Evolutionary conservation across 2,797 vertebrate species (phyloP).

Genomic region (Pelodytes ibericus): DNA sequence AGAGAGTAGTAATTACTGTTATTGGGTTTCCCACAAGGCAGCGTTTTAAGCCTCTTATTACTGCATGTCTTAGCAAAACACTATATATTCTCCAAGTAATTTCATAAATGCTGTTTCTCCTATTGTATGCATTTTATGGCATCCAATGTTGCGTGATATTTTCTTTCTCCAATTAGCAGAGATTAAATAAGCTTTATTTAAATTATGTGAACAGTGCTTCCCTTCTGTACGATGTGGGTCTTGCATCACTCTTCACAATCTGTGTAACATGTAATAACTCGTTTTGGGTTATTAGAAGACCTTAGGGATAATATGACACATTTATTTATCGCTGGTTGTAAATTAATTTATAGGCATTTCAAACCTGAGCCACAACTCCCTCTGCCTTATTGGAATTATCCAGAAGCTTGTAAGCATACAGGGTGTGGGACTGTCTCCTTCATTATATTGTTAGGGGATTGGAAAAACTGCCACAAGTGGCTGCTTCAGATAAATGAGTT

Average conservation of each 20-base stretch:
- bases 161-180: slow-evolving; percentile 15
- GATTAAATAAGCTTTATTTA: slow-evolving; percentile 30
- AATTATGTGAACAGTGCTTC: slow-evolving; percentile 14
- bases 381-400: slow-evolving; percentile 24
- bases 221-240: slow-evolving; percentile 25
- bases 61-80: slow-evolving; percentile 24
- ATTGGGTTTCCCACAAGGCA: neutral
- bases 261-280: slow-evolving; percentile 28
- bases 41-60: neutral
- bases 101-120: neutral
- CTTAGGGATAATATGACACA: slow-evolving; percentile 46
- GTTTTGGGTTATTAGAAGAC: slow-evolving; percentile 32
- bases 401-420: slow-evolving; percentile 32
- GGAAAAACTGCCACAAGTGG: neutral
- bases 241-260: slow-evolving; percentile 10
- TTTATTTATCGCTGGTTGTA: slow-evolving; percentile 38
- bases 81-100: neutral
- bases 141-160: neutral
- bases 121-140: neutral
- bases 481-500: slow-evolving; percentile 1
- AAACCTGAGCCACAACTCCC: slow-evolving; percentile 38
- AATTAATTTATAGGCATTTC: slow-evolving; percentile 45
- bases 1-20: slow-evolving; percentile 30
- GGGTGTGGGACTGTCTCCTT: slow-evolving; percentile 42
- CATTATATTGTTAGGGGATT: slow-evolving; percentile 12